Base-by-base conservation (phyloP, 2,888 invertebrate genomes). In the Odontomyia ornata region DNA sequence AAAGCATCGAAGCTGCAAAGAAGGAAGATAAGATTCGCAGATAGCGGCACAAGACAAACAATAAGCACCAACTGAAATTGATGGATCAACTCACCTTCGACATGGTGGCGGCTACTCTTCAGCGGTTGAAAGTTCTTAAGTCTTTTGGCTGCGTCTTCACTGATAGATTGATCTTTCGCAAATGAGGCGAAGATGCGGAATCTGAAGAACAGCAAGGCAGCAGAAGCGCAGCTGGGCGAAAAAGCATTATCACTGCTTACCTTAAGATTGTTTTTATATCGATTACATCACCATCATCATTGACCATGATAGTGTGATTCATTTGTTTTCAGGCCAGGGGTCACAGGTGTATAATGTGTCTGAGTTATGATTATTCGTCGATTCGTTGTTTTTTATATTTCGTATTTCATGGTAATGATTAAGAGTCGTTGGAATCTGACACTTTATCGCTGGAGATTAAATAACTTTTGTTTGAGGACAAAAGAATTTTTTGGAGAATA, bases 291-390 rank as follows among this genome's bases (percentile, higher is more conserved):
- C 60, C 36, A 36, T 36, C 36, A 36, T 36, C 36, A 36, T 36
- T 36, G 47, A 23, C 36, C 30, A 28, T 73, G 25, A 43, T 57
- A 11, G 27, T 60, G 30, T 73, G 60, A 73, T 30, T 73, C 57
- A 60, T 36, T 73, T 73, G 57, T 73, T 57, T 73, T 60, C 43
- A 57, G 21, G 27, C 30, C 64, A 28, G 60, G 73, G 73, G 73
- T 73, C 73, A 73, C 21, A 46, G 30, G 69, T 46, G 69, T 69
- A 47, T 46, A 25, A 60, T 25, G 23, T 25, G 4, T 1, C 60
- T 18, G 18, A 52, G 52, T 18, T 52, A 18, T 18, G 52, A 52
- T n/a, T 52, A 52, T 52, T 52, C 52, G 3, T 52, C 52, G 2
- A 15, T 52, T 4, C n/a, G 18, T 4, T 52, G 52, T 52, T n/a